phyloP scores from a whole-genome alignment of 2,113 vertebrate genomes.

The Rhipidura dahli region DNA sequence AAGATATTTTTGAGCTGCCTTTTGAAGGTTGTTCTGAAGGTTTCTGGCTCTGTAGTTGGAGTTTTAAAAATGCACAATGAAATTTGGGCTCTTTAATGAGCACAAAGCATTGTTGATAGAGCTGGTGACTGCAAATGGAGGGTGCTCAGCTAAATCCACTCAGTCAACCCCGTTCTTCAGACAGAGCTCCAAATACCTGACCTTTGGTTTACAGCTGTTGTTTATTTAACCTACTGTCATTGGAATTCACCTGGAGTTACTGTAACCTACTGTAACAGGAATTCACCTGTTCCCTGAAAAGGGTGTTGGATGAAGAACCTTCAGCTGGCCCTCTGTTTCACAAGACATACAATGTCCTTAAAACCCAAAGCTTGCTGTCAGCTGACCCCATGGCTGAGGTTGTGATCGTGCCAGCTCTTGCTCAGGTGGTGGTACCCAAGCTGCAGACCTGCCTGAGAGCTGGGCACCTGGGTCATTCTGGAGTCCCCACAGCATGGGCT shows the following conservation, averaged over 20 bases:
- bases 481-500: neutral
- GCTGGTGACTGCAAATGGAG: neutral
- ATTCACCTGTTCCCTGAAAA: neutral
- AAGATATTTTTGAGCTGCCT: neutral
- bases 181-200: neutral
- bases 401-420: neutral
- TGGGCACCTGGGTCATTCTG: neutral
- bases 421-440: neutral
- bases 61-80: neutral
- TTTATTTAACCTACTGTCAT: neutral
- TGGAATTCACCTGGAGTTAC: neutral
- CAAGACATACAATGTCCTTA: neutral
- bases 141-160: neutral
- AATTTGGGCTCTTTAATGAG: neutral
- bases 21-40: slow-evolving; percentile 2
- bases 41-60: neutral
- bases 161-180: neutral
- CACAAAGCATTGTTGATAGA: neutral
- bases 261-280: neutral
- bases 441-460: neutral
- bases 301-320: neutral
- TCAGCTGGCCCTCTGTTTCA: neutral
- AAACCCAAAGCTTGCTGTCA: neutral
- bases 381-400: neutral
- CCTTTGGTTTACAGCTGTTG: neutral